Percentiles rank a stretch among this genome's conserved stretches.
Conservation (phyloP, 1,140 invertebrate genomes). For the Temnothorax nylanderi region DNA sequence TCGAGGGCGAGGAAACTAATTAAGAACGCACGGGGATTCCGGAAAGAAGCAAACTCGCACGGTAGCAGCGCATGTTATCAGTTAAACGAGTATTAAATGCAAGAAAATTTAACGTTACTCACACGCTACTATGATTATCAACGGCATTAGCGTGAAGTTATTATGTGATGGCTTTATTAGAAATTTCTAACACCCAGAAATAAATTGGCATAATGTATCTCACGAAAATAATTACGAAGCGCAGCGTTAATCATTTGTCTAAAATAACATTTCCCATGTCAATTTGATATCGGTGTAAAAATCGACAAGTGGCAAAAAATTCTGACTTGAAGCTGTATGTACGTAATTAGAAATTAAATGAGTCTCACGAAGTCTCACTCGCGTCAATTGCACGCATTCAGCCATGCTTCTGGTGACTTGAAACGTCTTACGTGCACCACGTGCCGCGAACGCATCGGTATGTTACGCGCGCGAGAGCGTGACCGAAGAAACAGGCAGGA, state of each 20-base stretch:
- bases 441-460: slow-evolving; percentile 51
- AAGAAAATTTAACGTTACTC: slow-evolving; percentile 13
- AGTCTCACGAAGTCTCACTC: not conserved
- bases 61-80: slow-evolving; percentile 41
- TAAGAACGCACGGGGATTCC: slow-evolving; percentile 66
- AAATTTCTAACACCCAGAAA: slow-evolving; percentile 9
- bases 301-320: not conserved
- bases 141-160: slow-evolving; percentile 62
- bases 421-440: slow-evolving; percentile 63
- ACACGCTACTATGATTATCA: slow-evolving; percentile 16
- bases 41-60: slow-evolving; percentile 50
- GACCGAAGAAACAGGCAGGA: slow-evolving; percentile 59
- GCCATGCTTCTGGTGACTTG: slow-evolving; percentile 33
- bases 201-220: not conserved
- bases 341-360: not conserved
- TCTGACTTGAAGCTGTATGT: too few relatives aligned
- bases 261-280: not conserved
- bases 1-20: slow-evolving; percentile 71
- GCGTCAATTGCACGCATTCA: slow-evolving; percentile 11
- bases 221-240: slow-evolving; percentile 29
- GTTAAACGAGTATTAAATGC: slow-evolving; percentile 38
- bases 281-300: not conserved
- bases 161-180: slow-evolving; percentile 57
- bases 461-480: slow-evolving; percentile 66
- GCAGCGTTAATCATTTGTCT: too few relatives aligned